A percentile compares a stretch with the other conserved stretches of the same genome.
phyloP scores from a whole-genome alignment of 2,888 invertebrate species.

The Acanthococcus lagerstroemiae region DNA sequence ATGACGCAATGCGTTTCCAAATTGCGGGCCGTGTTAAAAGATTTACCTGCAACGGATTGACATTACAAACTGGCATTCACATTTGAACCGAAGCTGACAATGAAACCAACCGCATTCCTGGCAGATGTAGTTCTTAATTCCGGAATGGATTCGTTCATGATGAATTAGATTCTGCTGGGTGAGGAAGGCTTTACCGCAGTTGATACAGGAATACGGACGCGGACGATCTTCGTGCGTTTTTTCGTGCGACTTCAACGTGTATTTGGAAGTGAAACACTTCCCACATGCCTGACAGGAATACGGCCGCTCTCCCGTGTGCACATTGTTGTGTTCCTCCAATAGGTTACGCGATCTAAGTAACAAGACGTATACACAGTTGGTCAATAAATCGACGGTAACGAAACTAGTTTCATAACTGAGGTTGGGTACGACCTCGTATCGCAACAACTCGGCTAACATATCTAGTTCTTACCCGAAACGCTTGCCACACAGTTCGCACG shows the following conservation, averaged over 20 bases:
- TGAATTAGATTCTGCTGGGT: constrained; percentile 66
- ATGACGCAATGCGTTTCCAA: constrained; percentile 67
- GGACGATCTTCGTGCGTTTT: constrained; percentile 62
- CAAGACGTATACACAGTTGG: not conserved
- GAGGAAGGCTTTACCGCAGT: constrained; percentile 61
- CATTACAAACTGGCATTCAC: not conserved
- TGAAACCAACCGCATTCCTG: constrained; percentile 50
- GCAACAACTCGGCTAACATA: too few species aligned
- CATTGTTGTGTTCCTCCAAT: constrained; percentile 61
- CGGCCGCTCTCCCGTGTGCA: constrained; percentile 58
- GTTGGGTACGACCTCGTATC: not conserved
- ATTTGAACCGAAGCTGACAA: not conserved
- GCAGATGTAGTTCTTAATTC: constrained; percentile 58
- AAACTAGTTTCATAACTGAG: too few species aligned
- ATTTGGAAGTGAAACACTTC: constrained; percentile 68
- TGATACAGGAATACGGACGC: constrained; percentile 55
- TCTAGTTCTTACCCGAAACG: constrained; percentile 52
- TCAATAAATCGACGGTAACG: not conserved
- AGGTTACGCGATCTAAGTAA: constrained; percentile 53
- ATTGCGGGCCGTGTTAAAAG: constrained; percentile 67
- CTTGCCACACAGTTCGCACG: constrained; percentile 56
- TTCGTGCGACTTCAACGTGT: constrained; percentile 62
- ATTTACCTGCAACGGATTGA: constrained; percentile 48
- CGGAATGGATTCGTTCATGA: constrained; percentile 63
- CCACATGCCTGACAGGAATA: constrained; percentile 55